phyloP scores from a whole-genome alignment of 64 coral and sea anemone species.

The Catalaphyllia jardinei region DNA sequence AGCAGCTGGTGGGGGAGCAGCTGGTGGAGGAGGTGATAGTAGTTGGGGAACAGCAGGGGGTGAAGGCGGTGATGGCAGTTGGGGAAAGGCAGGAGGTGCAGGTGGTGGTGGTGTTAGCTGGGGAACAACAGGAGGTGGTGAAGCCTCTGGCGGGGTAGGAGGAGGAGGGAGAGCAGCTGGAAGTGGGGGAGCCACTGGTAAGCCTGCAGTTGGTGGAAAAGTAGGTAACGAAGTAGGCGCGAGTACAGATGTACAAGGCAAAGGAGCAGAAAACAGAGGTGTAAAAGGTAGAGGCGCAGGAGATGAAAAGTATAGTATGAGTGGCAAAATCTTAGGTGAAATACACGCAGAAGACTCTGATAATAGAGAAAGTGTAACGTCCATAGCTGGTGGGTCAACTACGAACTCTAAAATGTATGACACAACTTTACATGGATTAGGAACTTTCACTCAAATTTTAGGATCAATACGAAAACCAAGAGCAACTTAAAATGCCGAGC shows the following conservation, averaged over 20 bases:
- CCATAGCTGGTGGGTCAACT: neutral
- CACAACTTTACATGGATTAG: neutral
- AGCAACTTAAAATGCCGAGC: no score
- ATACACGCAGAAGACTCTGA: neutral
- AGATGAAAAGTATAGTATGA: neutral
- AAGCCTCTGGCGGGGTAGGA: conserved; percentile 3
- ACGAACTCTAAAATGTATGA: neutral
- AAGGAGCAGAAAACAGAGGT: neutral
- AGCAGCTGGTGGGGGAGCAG: neutral
- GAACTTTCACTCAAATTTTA: neutral
- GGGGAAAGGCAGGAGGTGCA: neutral
- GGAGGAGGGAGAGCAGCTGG: neutral
- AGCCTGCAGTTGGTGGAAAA: neutral
- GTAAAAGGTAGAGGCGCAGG: neutral
- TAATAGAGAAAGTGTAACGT: neutral
- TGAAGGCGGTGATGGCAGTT: no score
- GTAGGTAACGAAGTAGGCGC: neutral
- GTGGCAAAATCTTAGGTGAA: neutral
- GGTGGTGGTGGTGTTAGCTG: no score
- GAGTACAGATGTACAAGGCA: neutral
- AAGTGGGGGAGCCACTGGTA: neutral
- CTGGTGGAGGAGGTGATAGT: neutral
- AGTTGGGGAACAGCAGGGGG: neutral
- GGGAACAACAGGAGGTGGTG: neutral
- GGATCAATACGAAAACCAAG: neutral